Conservation (phyloP, 2,797 vertebrate genomes). For the Chaetodon trifasciatus region DNA sequence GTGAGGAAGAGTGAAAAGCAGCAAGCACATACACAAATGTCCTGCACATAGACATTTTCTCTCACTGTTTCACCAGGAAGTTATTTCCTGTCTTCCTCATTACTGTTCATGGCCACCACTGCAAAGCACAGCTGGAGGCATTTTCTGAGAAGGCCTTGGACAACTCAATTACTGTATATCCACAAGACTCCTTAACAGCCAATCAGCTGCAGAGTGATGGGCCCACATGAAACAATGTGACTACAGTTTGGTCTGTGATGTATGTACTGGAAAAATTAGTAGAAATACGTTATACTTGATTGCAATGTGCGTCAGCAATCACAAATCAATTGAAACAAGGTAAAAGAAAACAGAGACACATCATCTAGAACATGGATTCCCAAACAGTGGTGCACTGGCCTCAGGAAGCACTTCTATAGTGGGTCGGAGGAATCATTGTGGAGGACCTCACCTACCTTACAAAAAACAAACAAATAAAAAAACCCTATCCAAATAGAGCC, state of each 20-base stretch:
- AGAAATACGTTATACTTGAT: background rate
- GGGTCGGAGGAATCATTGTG: background rate
- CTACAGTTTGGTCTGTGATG: background rate
- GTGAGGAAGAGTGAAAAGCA: background rate
- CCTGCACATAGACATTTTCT: background rate
- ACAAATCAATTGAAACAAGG: constrained; percentile 3
- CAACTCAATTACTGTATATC: constrained; percentile 36
- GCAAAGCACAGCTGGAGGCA: constrained; percentile 32
- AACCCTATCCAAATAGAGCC: too few species aligned
- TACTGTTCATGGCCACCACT: constrained; percentile 11
- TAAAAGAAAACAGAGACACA: background rate
- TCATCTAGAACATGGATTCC: background rate
- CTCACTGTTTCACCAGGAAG: constrained; percentile 1
- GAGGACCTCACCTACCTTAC: too few species aligned
- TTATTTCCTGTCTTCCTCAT: constrained; percentile 32
- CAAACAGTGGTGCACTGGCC: background rate
- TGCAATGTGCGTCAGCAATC: background rate
- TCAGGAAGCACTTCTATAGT: background rate
- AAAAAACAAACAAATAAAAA: background rate
- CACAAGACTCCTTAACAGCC: constrained; percentile 12
- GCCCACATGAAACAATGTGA: background rate
- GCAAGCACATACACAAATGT: background rate
- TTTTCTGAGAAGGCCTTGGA: constrained; percentile 18
- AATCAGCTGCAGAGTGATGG: constrained; percentile 9
- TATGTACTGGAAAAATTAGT: background rate